Base-by-base conservation (phyloP, 2,888 invertebrate species). In the Clanis bilineata region DNA sequence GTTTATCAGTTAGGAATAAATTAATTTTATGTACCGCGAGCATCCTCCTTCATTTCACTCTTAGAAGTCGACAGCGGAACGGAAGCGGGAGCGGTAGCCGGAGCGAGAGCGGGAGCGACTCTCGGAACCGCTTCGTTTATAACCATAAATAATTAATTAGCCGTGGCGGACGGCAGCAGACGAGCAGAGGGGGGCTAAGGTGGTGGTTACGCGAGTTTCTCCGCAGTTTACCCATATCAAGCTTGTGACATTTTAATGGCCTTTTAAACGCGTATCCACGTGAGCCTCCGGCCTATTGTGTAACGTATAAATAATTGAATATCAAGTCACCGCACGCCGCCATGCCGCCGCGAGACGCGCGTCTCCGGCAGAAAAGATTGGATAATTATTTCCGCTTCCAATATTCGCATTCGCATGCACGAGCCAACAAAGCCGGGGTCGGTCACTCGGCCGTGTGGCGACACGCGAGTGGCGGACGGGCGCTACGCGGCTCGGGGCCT, bases 191-290 rank as follows among this genome's bases (percentile, higher is more conserved):
- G 25, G 25, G 1, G 28, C 25, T 32, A 32, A 36, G 28, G 47
- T 12, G 47, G 25, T 18, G 28, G 51, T 32, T 51, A 18, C 28
- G 45, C 47, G 72, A 74, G 78, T 77, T 74, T 73, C 74, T 71
- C 68, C 65, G 55, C 77, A 74, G 74, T 76, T 77, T 78, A 84
- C 84, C 86, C 83, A 77, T 78, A 79, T 87, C 86, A 86, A 76
- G 75, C 69, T 78, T 73, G 85, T 88, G 88, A 88, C 88, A 86
- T 86, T 89, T 89, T 86, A 88, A 90, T 87, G 87, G 82, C 78
- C 79, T 84, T 86, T 84, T 85, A 83, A 88, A 83, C 79, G 81
- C 75, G 79, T 75, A 77, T 76, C 82, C 79, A 81, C 81, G 79
- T 78, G 76, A 72, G 73, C 70, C 70, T 64, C 68, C 74, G 78